Evolutionary conservation across 2,888 invertebrate genomes (phyloP), one percentile per base, ranked within the genome.

Genomic region (Pollenia angustigena): DNA sequence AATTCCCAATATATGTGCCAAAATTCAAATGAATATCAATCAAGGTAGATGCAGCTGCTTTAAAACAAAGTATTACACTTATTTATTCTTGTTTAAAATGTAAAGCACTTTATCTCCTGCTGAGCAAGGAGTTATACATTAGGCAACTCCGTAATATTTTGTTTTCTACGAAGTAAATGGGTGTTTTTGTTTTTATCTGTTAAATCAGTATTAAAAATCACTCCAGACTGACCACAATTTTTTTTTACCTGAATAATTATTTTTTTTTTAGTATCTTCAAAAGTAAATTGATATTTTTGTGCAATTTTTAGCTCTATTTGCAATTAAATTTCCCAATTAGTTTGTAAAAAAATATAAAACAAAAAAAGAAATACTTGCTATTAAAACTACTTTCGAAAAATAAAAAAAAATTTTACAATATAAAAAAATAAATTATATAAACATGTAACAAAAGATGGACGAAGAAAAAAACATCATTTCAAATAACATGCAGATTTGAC

Each of bases 401-500:
- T 46, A 46, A 62, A 62, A 80, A 72, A 42, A 4, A 12, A 32
- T 11, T 7, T 44, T 16, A 69, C 48, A 69, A 40, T 50, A 48
- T 10, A 32, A 50, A 44, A 60, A 66, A 64, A 66, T 48, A 46
- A 56, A 48, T 56, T 46, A 69, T 54, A 66, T 48, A 14, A 68
- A 46, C 68, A 68, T 40, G 23, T 58, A 68, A 32, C 8, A 40
- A 16, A 42, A 76, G 16, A 54, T 32, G 44, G 23, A 58, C 58
- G 1, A 60, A 74, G 48, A 68, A 32, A 74, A 14, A 18, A 16
- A 58, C 50, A 75, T 71, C 76, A 85, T 85, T 85, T 52, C 48
- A 75, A 85, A 80, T 81, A 71, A 81, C 80, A 75, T 85, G 69
- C 62, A 81, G 80, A 76, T 81, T 81, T 85, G 52, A 60, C 52